Base-by-base conservation (phyloP, 2,113 vertebrate genomes). In the Periophthalmodon schlosseri region DNA sequence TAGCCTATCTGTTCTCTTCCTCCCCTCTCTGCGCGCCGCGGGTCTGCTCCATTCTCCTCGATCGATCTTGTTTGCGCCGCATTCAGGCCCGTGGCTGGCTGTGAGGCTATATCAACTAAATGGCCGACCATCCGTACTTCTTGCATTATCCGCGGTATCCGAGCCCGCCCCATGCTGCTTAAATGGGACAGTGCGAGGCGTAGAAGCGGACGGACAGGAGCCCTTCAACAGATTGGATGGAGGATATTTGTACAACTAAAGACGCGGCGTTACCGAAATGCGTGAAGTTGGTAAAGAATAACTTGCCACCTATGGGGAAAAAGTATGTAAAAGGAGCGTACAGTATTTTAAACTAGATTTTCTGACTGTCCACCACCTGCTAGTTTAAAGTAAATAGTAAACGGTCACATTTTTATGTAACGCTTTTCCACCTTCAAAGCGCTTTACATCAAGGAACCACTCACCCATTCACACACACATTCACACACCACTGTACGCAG, bases 51-150 rank as follows among this genome's bases (percentile, higher is more conserved):
- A 14, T 81, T 84, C 79, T 77, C 63, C 74, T 77, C 46, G 44
- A 87, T 90, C 63, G 82, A 88, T 90, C 81, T 82, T 75, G 68
- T 84, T 74, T 79, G 69, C 70, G 56, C 71, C 65, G 70, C 68
- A 85, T 72, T 74, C 72, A 66, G 75, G 75, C 68, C 82, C 33
- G 54, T 67, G 63, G 24, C 73, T 18, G 3, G 33, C 78, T 84
- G 83, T 79, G 82, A 80, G 72, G 76, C 75, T 88, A 65, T 73
- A 87, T 86, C 86, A 88, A 79, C 77, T 74, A 81, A 88, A 87
- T 85, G 83, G 76, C 79, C 33, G 18, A 72, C 85, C 82, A 69
- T 87, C 89, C 54, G 54, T 74, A 79, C 80, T 81, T 81, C 72
- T 84, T 72, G 76, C 77, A 79, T 84, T 80, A 76, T 78, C 80